These are phyloP conservation scores for Eulemur mongoz DNA, from an alignment of 2,797 vertebrate genomes.

Conservation along the genomic window DNA sequence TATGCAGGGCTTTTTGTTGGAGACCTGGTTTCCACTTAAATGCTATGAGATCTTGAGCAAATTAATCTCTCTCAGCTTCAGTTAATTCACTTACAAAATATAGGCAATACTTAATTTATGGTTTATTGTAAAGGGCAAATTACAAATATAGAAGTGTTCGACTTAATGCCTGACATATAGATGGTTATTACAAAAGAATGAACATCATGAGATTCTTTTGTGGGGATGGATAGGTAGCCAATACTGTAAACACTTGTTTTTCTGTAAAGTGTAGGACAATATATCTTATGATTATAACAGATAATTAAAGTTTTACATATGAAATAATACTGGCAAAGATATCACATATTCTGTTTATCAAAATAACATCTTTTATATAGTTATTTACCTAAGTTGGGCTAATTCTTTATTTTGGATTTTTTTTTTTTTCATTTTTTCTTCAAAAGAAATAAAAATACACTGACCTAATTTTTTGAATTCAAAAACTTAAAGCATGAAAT, in stretches of 20 bases:
- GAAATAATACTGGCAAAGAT: not conserved
- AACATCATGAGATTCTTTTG: not conserved
- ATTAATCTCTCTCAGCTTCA: not conserved
- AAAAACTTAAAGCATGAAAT: not conserved
- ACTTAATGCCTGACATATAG: not conserved
- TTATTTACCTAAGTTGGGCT: not conserved
- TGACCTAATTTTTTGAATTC: not conserved
- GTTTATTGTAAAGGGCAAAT: not conserved
- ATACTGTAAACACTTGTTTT: not conserved
- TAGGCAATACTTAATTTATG: not conserved
- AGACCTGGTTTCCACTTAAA: not conserved
- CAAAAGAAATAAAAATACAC: not conserved
- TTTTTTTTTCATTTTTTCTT: not conserved
- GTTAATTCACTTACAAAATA: conserved; percentile 47
- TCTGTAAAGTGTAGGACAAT: not conserved
- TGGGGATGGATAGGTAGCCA: not conserved
- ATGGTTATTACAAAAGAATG: not conserved
- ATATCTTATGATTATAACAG: not conserved
- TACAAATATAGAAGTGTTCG: not conserved
- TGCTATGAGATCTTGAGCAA: not conserved
- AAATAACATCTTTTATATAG: not conserved
- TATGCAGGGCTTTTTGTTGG: not conserved
- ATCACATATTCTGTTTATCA: not conserved
- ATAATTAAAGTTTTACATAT: not conserved
- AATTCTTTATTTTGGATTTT: not conserved